Conservation (phyloP, 2,888 invertebrate genomes). For the Carcina quercana region DNA sequence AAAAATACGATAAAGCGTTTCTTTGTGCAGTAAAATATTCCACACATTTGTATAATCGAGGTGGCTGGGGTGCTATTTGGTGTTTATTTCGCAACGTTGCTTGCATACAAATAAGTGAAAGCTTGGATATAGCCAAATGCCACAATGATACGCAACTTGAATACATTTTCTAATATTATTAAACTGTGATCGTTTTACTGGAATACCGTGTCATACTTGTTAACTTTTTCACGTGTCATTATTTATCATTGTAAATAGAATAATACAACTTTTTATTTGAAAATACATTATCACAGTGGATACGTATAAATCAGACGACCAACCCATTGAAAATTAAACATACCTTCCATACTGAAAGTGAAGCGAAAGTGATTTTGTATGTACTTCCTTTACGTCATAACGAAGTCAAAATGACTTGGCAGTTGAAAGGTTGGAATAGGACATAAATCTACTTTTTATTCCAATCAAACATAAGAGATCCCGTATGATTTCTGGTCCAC, state of each 20-base stretch:
- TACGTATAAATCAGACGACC: too few species aligned
- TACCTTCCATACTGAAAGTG: too few species aligned
- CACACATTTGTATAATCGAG: neutral
- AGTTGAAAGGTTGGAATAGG: too few species aligned
- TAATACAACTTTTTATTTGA: too few species aligned
- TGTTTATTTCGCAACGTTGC: conserved; percentile 16
- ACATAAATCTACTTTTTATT: too few species aligned
- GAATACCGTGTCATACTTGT: conserved; percentile 7
- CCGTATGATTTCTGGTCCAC: too few species aligned
- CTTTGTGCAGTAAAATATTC: neutral
- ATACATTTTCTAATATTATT: conserved; percentile 22
- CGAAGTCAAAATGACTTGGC: too few species aligned
- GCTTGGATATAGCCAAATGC: conserved; percentile 37
- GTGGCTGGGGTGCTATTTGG: conserved; percentile 7
- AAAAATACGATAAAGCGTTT: neutral
- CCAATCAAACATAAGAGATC: too few species aligned
- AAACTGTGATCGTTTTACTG: conserved; percentile 5
- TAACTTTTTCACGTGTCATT: conserved; percentile 1
- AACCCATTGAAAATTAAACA: too few species aligned
- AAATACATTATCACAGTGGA: too few species aligned
- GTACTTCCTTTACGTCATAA: too few species aligned
- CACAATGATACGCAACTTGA: conserved; percentile 27
- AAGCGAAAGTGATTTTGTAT: too few species aligned
- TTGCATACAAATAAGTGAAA: conserved; percentile 36
- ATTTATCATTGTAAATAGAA: conserved; percentile 1